These are phyloP conservation scores for Nettapus auritus DNA, from an alignment of 2,113 vertebrate genomes.

Conservation along the genomic window DNA sequence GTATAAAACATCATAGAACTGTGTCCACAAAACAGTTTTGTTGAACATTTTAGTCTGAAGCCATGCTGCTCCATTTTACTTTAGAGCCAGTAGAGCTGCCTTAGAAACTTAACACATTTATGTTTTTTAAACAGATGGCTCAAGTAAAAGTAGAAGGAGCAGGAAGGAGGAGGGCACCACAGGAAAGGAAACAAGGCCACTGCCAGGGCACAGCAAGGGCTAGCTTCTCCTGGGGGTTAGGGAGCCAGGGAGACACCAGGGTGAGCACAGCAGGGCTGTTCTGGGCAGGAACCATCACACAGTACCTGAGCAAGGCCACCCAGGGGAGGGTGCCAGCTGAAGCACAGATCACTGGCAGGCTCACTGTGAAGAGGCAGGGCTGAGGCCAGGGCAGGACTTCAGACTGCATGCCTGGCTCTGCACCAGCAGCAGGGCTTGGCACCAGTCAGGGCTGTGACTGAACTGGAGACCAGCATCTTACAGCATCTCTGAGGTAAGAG, in stretches of 20 bases:
- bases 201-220: not conserved
- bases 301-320: not conserved
- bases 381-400: not conserved
- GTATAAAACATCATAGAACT: not conserved
- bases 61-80: not conserved
- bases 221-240: not conserved
- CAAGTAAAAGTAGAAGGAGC: not conserved
- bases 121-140: not conserved
- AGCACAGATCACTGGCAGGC: not conserved
- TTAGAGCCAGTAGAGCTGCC: not conserved
- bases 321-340: accelerated
- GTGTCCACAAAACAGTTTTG: not conserved
- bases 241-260: not conserved
- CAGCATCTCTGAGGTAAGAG: accelerated
- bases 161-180: accelerated
- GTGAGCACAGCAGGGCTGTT: not conserved
- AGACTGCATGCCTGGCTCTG: not conserved
- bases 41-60: not conserved
- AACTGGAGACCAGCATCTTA: not conserved
- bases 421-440: not conserved
- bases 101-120: not conserved
- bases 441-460: not conserved
- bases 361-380: not conserved
- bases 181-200: not conserved
- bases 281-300: not conserved